Evolutionary conservation across 2,888 invertebrate genomes (phyloP), one percentile per base, ranked within the genome.

Genomic region (Teleiodes luculella): DNA sequence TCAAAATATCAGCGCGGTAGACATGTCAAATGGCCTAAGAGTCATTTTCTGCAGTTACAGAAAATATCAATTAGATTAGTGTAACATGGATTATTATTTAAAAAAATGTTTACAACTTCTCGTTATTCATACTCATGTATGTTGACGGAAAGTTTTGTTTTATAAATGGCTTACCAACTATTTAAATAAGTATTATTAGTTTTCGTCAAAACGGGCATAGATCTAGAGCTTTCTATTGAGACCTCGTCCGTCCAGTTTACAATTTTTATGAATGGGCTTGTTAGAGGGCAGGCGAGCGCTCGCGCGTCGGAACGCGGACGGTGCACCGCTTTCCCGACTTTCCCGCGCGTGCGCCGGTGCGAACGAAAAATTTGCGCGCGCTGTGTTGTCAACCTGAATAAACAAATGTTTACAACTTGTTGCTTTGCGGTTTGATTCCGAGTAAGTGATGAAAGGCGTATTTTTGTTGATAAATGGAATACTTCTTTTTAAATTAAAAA

Each of bases 281-380:
- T 62, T 61, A 67, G 70, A 68, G 74, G 72, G 70, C 70, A 69
- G 28, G 13, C 31, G 51, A 24, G 64, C 60, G 65, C 60, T 60
- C 52, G 57, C 70, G 70, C 73, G 71, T 71, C 68, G 81, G 82
- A 83, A 82, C 82, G 84, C 83, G 83, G 79, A 80, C 76, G 74
- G 72, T 71, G 72, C 68, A 65, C 62, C 72, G 76, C 84, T 84
- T 85, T 86, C 83, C 85, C 83, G 80, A 82, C 83, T 85, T 86
- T 85, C 83, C 83, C 76, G 72, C 41, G 31, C 65, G 62, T n/a
- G 16, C 20, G 36, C 62, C 64, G 64, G 59, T 66, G 56, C 53
- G 52, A 45, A 57, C 64, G 52, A 59, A 63, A 64, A 49, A 49
- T 49, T 28, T 36, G 49, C 39, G n/a, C 47, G 30, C 33, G 35